phyloP scores from a whole-genome alignment of 2,113 vertebrate genomes.

The Calypte anna region DNA sequence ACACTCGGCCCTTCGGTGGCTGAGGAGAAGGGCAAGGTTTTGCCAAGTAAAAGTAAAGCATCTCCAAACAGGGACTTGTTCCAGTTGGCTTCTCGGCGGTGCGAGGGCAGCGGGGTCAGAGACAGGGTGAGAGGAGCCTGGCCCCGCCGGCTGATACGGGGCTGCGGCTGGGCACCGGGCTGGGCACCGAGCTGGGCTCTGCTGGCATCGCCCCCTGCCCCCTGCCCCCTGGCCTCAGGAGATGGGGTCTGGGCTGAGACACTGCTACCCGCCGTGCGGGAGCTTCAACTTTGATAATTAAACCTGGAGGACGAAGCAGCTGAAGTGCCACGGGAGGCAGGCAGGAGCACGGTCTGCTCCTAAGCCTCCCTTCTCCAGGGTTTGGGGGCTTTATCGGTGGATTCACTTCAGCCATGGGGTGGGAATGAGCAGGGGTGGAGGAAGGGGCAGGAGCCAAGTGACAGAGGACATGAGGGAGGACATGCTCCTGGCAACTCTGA shows the following conservation, averaged over 20 bases:
- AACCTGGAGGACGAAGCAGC: rapidly evolving
- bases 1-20: not conserved
- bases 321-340: not conserved
- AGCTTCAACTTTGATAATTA: not conserved
- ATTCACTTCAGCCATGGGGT: not conserved
- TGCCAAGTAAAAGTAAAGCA: not conserved
- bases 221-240: not conserved
- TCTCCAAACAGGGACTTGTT: not conserved
- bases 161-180: not conserved
- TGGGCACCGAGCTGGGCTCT: not conserved
- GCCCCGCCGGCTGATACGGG: not conserved
- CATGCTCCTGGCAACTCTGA: rapidly evolving
- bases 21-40: not conserved
- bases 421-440: not conserved
- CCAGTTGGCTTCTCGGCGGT: not conserved
- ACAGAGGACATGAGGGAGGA: rapidly evolving
- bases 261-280: rapidly evolving
- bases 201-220: not conserved
- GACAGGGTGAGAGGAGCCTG: not conserved
- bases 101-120: not conserved
- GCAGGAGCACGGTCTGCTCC: not conserved
- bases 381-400: not conserved
- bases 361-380: not conserved
- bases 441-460: not conserved
- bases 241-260: not conserved